Evolutionary conservation across 2,113 vertebrate genomes (phyloP), one percentile per base, ranked within the genome.

Genomic region (Phylloscopus trochilus): DNA sequence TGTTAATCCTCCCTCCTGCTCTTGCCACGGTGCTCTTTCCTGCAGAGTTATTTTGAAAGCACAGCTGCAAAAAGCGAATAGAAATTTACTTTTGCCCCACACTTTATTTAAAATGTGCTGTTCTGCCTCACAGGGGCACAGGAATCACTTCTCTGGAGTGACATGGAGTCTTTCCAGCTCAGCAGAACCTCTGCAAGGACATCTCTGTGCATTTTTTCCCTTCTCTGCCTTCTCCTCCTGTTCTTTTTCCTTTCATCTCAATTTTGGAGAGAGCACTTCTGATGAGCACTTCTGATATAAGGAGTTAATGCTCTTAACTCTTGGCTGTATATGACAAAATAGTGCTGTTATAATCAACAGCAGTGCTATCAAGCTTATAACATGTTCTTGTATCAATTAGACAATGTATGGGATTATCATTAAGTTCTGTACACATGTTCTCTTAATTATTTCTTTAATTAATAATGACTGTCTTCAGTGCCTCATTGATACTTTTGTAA

Each of bases 391-490:
- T 47, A 46, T 70, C 74, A 43, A 6, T 79, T 79, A 72, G 14
- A 41, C 44, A 33, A 58, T 26, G 24, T 75, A 47, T 59, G 62
- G 53, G 56, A 83, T 68, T 77, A 23, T 11, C 27, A 15, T 68
- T 47, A 60, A 72, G 35, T 74, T 64, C 44, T 91, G 46, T 49
- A 39, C 27, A 62, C 27, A 11, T 43, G 8, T 39, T 87, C 41
- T 91, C n/a, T 52, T 89, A 86, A 84, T 82, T 92, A 49, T 82
- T 92, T 89, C 88, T 58, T 72, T 72, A 75, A 69, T 92, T 68
- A 73, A 33, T 43, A 78, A 76, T 69, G 70, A 53, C 58, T 68
- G 41, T 93, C 55, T 72, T 91, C 53, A 66, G 20, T 58, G 44
- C 35, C 33, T 78, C 44, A 15, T 18, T 37, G 77, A 79, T 87